phyloP scores from a whole-genome alignment of 2,113 vertebrate species.

The Varanus komodoensis region DNA sequence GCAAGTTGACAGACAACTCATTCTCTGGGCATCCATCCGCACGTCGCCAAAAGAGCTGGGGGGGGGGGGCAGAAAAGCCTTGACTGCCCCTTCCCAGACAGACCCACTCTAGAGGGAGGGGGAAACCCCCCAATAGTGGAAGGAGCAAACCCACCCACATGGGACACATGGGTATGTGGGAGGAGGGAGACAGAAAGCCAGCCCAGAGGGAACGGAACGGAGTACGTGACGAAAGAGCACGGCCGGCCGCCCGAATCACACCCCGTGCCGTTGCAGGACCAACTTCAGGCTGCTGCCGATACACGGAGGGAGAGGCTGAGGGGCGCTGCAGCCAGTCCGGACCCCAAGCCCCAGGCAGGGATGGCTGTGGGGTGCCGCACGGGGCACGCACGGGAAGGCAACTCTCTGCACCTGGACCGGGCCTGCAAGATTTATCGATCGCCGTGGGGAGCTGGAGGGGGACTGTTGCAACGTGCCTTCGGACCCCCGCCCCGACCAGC shows the following conservation, averaged over 20 bases:
- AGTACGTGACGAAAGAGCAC: too few relatives aligned
- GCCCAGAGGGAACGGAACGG: too few relatives aligned
- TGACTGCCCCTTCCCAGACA: not conserved
- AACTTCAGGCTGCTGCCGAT: too few relatives aligned
- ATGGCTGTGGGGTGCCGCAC: not conserved
- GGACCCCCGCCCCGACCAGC: not conserved
- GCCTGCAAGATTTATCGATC: not conserved
- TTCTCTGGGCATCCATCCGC: not conserved
- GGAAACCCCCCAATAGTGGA: too few relatives aligned
- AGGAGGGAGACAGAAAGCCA: too few relatives aligned
- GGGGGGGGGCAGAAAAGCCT: not conserved
- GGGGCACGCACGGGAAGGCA: not conserved
- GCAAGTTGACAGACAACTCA: not conserved
- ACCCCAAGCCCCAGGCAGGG: not conserved
- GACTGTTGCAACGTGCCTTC: not conserved
- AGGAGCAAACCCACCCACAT: too few relatives aligned
- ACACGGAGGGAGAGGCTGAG: too few relatives aligned
- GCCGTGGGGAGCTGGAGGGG: not conserved
- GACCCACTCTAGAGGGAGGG: too few relatives aligned
- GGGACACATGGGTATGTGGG: too few relatives aligned
- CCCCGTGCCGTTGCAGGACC: too few relatives aligned
- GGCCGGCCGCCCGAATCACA: too few relatives aligned
- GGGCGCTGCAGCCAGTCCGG: not conserved
- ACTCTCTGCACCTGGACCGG: not conserved
- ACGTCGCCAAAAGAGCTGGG: not conserved